A percentile compares a stretch with the other conserved stretches of the same genome.
Evolutionary conservation across 2,888 invertebrate species (phyloP).

Genomic region (Frankliniella fusca): DNA sequence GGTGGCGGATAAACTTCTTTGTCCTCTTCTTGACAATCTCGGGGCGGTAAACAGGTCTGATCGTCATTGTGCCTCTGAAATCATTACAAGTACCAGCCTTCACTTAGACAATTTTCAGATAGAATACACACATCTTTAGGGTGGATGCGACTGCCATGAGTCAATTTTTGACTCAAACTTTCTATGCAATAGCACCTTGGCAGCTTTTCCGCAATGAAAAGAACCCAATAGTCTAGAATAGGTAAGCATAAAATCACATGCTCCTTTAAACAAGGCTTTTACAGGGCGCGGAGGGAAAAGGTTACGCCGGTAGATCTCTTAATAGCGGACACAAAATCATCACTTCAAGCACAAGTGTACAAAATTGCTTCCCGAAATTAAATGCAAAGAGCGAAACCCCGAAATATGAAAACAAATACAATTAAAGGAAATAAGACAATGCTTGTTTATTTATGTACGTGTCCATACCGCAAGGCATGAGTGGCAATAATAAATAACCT

Average conservation of each 20-base stretch:
- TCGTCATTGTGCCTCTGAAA: constrained; percentile 66
- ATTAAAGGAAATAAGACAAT: background rate
- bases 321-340: background rate
- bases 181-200: background rate
- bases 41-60: constrained; percentile 83
- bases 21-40: constrained; percentile 95
- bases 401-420: background rate
- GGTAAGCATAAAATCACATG: background rate
- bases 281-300: background rate
- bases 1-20: constrained; percentile 97
- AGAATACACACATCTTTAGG: background rate
- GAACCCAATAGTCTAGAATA: background rate
- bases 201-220: background rate
- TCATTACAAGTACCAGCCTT: background rate
- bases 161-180: background rate
- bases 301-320: background rate
- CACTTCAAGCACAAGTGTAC: background rate
- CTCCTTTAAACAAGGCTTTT: background rate
- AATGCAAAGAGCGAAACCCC: background rate
- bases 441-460: constrained; percentile 14
- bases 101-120: background rate
- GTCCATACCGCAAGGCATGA: background rate
- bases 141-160: background rate
- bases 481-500: too few relatives aligned
- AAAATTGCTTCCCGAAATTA: background rate